phyloP scores from a whole-genome alignment of 2,113 vertebrate genomes.

The Indri indri region DNA sequence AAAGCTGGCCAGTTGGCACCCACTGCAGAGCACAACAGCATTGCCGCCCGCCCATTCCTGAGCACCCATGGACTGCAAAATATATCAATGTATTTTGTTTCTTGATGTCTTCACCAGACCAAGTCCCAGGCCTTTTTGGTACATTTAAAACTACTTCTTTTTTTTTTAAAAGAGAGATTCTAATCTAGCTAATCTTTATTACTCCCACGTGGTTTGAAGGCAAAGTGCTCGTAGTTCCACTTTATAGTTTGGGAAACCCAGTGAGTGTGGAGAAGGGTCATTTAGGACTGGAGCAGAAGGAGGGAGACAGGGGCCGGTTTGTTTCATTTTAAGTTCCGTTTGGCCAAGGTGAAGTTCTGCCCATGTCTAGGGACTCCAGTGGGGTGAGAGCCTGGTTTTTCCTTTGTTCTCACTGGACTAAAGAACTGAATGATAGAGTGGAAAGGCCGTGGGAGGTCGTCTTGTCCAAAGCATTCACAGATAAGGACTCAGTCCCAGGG shows the following conservation, averaged over 20 bases:
- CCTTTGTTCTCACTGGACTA: not conserved
- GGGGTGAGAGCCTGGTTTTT: not conserved
- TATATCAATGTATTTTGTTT: not conserved
- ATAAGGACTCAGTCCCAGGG: not conserved
- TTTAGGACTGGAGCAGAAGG: not conserved
- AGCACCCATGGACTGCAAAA: not conserved
- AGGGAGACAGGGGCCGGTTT: too few relatives aligned
- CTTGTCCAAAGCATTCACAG: not conserved
- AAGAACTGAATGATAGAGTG: not conserved
- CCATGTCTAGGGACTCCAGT: accelerated
- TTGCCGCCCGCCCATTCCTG: accelerated
- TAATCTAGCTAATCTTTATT: not conserved
- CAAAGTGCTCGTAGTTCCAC: not conserved
- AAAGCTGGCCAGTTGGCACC: not conserved
- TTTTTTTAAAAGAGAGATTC: not conserved
- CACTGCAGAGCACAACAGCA: accelerated
- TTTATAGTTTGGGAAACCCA: not conserved
- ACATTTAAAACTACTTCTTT: not conserved
- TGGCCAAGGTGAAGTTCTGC: not conserved
- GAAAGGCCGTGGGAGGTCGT: not conserved
- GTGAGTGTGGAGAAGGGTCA: not conserved
- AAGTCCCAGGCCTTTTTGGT: not conserved
- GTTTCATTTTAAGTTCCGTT: not conserved
- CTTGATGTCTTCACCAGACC: not conserved
- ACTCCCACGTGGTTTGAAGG: not conserved